Base-by-base conservation (phyloP, 2,113 vertebrate genomes). In the Xiphophorus couchianus region DNA sequence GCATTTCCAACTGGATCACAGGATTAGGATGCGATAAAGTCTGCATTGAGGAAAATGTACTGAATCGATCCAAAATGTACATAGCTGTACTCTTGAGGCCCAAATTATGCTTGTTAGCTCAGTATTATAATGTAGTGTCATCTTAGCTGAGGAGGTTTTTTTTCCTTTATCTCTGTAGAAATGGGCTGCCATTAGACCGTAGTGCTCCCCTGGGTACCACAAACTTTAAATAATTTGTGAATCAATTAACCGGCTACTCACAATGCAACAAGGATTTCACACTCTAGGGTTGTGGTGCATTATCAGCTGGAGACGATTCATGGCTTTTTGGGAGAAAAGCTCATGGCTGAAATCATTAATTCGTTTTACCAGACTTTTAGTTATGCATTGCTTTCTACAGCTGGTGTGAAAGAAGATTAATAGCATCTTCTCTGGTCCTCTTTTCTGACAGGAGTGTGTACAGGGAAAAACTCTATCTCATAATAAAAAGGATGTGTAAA, bases 181-280 rank as follows among this genome's bases (percentile, higher is more conserved):
- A 96, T 91, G 93, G 93, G 93, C 94, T 91, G 93, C 95, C 95
- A 77, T 95, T 95, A 95, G 92, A 93, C 86, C 83, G 74, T 90
- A 97, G 94, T 91, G 89, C 95, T 97, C 96, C 96, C 96, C 86
- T 87, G 95, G 94, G 96, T 91, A 89, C 93, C 94, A 94, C 95
- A 97, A 97, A 98, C 96, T 98, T 97, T 96, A 96, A 96, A 96
- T 97, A 97, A 97, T 98, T 97, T 96, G 96, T 94, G 90, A 98
- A 97, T 97, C 97, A 97, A 98, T 98, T 98, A 98, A 97, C 95
- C 96, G 94, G 94, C 87, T 27, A 96, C 96, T 97, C 96, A 95
- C 93, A 93, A 95, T 93, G 93, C 96, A 96, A 95, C 95, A 94
- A 90, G 94, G 93, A 96, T 96, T 97, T 97, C 96, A 96, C 96